Evolutionary conservation across 2,113 vertebrate species (phyloP).

Genomic region (Pachyramphus minor): DNA sequence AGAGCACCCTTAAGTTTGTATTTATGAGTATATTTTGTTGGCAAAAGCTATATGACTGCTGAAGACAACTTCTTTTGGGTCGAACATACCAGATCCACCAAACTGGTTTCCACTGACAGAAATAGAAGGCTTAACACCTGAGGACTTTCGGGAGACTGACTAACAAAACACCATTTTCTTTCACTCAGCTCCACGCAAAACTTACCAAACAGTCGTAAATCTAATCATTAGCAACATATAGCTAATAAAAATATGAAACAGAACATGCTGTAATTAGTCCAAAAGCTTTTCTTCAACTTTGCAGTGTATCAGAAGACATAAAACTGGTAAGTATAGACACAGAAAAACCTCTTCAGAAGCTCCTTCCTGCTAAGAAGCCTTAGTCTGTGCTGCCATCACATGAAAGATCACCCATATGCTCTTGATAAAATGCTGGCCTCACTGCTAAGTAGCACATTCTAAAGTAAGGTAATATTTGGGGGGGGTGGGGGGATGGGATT

Average conservation of each 20-base stretch:
- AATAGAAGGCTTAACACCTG: background rate
- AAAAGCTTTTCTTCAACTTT: background rate
- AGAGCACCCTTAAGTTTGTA: background rate
- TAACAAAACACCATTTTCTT: background rate
- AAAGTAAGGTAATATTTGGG: background rate
- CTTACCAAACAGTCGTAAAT: background rate
- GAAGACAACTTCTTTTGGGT: background rate
- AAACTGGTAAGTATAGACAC: background rate
- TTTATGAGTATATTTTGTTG: background rate
- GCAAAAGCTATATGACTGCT: background rate
- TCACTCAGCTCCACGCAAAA: background rate
- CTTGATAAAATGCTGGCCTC: background rate
- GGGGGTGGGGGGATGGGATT: background rate
- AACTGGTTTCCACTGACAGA: background rate
- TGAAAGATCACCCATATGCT: background rate
- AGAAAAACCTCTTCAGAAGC: background rate
- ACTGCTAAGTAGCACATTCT: background rate
- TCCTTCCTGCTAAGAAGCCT: background rate
- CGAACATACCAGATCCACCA: background rate
- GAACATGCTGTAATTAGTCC: background rate
- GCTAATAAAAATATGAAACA: background rate
- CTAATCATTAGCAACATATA: background rate
- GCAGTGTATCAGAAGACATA: background rate
- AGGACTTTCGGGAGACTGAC: background rate
- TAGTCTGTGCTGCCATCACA: background rate